A percentile compares a stretch with the other conserved stretches of the same genome.
Evolutionary conservation across 2,888 invertebrate genomes (phyloP).

Genomic region (Apamea anceps): DNA sequence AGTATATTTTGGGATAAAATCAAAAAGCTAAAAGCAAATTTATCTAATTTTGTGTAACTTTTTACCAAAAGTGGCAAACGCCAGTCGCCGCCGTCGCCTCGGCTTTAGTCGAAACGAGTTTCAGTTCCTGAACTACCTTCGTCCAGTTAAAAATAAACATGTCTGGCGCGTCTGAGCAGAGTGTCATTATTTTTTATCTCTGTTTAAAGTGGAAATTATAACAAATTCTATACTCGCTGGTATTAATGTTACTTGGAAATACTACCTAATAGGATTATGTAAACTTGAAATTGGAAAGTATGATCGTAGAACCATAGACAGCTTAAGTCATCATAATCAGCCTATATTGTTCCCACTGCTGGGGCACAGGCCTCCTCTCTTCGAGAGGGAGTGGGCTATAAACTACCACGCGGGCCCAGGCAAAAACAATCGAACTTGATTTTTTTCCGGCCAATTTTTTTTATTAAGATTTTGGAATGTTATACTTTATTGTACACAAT

Average conservation of each 20-base stretch:
- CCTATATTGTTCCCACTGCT: no score
- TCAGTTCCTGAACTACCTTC: slow-evolving; percentile 16
- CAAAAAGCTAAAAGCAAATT: slow-evolving; percentile 8
- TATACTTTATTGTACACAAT: no score
- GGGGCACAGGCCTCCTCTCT: no score
- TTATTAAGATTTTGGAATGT: no score
- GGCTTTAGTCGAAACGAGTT: slow-evolving; percentile 12
- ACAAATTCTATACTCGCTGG: background rate
- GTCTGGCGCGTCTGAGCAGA: slow-evolving; percentile 3
- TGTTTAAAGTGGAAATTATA: background rate
- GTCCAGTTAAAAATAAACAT: slow-evolving; percentile 51
- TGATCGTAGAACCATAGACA: background rate
- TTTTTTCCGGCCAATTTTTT: no score
- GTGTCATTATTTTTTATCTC: background rate
- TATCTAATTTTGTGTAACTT: slow-evolving; percentile 26
- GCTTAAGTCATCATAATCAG: no score
- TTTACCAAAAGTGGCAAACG: slow-evolving; percentile 6
- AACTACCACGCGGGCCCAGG: no score
- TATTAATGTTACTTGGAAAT: background rate
- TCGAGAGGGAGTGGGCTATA: no score
- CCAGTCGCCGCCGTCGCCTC: background rate
- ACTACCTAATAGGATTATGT: background rate
- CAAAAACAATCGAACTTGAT: no score
- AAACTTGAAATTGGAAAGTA: background rate
- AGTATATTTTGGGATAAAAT: background rate